A percentile compares a stretch with the other conserved stretches of the same genome.
Evolutionary conservation across 1,140 invertebrate genomes (phyloP).

Genomic region (Trichonephila inaurata): DNA sequence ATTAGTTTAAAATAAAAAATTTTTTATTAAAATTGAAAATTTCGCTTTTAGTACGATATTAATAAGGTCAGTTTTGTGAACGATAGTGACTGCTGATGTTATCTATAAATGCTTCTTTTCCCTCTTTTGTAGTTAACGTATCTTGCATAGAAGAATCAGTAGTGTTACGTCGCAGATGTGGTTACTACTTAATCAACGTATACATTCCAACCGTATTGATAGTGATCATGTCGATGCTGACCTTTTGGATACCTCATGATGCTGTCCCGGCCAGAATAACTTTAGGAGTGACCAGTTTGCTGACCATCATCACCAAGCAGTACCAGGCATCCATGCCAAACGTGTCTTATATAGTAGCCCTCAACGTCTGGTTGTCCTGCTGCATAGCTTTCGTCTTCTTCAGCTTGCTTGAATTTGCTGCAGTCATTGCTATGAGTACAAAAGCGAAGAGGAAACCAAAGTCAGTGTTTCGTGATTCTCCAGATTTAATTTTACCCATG

Average conservation of each 20-base stretch:
- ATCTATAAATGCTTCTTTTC: neutral
- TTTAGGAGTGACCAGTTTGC: constrained; percentile 66
- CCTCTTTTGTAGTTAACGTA: neutral
- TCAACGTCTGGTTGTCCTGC: constrained; percentile 93
- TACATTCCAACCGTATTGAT: constrained; percentile 79
- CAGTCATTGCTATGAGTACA: constrained; percentile 48
- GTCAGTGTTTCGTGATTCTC: neutral
- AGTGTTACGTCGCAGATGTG: constrained; percentile 76
- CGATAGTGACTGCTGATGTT: no score
- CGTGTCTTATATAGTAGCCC: constrained; percentile 83
- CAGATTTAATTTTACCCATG: constrained; percentile 32
- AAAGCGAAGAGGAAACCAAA: neutral
- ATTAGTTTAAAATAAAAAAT: no score
- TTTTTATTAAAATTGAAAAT: no score
- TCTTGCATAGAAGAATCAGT: constrained; percentile 55
- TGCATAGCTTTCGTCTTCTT: constrained; percentile 93
- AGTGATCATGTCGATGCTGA: constrained; percentile 80
- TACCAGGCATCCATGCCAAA: constrained; percentile 65
- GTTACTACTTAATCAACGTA: constrained; percentile 80
- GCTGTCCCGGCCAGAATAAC: constrained; percentile 79
- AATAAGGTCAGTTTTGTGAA: neutral
- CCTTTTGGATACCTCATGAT: constrained; percentile 80
- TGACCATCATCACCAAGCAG: constrained; percentile 74
- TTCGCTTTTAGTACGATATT: no score
- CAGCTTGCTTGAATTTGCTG: constrained; percentile 85